Evolutionary conservation across 2,888 invertebrate genomes (phyloP).

Genomic region (Ariolimax columbianus): DNA sequence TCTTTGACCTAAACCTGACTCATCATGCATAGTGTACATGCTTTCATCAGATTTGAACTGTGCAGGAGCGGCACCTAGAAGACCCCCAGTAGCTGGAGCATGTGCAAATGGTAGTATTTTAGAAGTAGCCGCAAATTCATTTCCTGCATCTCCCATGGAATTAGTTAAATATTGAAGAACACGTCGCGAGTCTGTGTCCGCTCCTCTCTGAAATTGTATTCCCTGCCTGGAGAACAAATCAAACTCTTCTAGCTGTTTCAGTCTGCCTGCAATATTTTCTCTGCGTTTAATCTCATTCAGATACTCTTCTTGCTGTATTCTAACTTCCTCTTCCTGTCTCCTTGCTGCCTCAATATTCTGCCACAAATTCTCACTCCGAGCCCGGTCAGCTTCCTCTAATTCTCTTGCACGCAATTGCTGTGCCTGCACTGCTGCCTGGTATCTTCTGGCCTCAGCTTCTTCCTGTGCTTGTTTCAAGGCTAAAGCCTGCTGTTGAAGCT

Average conservation of each 20-base stretch:
- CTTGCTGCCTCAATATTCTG: neutral
- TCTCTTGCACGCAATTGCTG: neutral
- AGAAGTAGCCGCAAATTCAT: neutral
- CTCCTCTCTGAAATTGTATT: neutral
- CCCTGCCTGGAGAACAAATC: neutral
- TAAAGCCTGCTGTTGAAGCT: conserved; percentile 2
- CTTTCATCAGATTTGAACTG: neutral
- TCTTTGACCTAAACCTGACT: neutral
- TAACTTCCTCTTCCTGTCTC: neutral
- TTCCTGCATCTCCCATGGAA: neutral
- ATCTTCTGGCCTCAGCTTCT: neutral
- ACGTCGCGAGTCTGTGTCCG: neutral
- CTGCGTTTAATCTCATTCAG: neutral
- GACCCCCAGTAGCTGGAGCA: conserved; percentile 25
- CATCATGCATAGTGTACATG: neutral
- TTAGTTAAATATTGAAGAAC: neutral
- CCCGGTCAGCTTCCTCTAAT: neutral
- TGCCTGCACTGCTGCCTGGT: neutral
- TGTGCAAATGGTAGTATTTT: conserved; percentile 9
- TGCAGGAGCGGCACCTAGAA: conserved; percentile 19
- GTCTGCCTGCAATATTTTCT: conserved; percentile 14
- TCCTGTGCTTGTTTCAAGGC: conserved; percentile 23
- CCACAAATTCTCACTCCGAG: neutral
- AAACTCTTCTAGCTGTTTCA: conserved; percentile 13
- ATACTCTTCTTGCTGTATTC: neutral